phyloP scores from a whole-genome alignment of 2,888 invertebrate species.

The Lepidochrysops patricia region DNA sequence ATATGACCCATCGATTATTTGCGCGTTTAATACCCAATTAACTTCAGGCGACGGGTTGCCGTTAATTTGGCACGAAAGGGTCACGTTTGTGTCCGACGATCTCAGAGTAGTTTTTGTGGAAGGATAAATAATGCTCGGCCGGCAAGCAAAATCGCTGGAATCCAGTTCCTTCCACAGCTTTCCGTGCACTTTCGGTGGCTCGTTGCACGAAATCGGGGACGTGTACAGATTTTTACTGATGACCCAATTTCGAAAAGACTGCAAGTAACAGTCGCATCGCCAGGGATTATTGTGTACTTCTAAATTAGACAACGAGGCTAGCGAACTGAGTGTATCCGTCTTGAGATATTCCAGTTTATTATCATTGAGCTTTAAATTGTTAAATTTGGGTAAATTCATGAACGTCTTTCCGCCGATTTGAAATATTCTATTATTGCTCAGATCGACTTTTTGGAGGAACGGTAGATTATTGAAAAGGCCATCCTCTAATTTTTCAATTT shows the following conservation, averaged over 20 bases:
- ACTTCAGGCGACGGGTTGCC: conserved; percentile 86
- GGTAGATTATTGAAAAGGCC: conserved; percentile 84
- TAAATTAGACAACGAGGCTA: conserved; percentile 81
- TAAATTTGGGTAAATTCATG: conserved; percentile 78
- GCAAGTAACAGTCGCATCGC: conserved; percentile 90
- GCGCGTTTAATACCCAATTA: conserved; percentile 81
- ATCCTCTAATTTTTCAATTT: conserved; percentile 81
- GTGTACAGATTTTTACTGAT: conserved; percentile 83
- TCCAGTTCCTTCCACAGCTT: conserved; percentile 82
- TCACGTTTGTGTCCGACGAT: conserved; percentile 78
- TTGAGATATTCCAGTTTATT: conserved; percentile 83
- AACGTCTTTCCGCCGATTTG: conserved; percentile 82
- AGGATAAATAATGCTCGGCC: conserved; percentile 82
- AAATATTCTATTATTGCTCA: conserved; percentile 83
- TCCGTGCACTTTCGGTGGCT: conserved; percentile 79
- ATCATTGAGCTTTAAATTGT: conserved; percentile 79
- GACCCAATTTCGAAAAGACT: conserved; percentile 85
- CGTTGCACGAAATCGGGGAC: conserved; percentile 81
- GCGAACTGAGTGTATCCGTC: conserved; percentile 76
- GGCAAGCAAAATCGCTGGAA: conserved; percentile 86
- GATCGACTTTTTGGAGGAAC: conserved; percentile 82
- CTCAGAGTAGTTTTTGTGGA: conserved; percentile 74
- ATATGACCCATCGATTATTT: conserved; percentile 72
- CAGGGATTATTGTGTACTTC: conserved; percentile 88
- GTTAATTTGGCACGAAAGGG: conserved; percentile 82